Base-by-base conservation (phyloP, 1,140 invertebrate species). In the Achroia grisella region DNA sequence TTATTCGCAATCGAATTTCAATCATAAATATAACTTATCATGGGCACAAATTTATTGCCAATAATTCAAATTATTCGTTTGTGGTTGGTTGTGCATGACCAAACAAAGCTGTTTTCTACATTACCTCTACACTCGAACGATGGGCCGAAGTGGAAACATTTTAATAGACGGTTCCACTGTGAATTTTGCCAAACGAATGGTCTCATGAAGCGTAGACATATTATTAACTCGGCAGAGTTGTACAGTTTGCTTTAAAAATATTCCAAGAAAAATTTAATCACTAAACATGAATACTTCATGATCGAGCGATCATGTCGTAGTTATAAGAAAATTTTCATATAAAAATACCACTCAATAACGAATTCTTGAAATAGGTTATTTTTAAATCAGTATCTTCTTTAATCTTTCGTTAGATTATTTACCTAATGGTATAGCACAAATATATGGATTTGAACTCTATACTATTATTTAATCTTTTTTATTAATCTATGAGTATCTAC, bases 161-260 rank as follows among this genome's bases (percentile, higher is more conserved):
- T 49, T 48, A 49, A 58, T 56, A 58, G 47, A 52, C 39, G 52
- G 53, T 49, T 65, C 37, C 39, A 34, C 58, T 48, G 39, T 56
- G 54, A 59, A 62, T 58, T 50, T 58, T 53, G 52, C 51, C 62
- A 47, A 13, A 34, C 46, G 62, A 46, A 40, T 44, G 48, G 54
- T 66, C 56, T 47, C 39, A 52, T 57, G 54, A 60, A 57, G 45
- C 39, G 52, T 40, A 43, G 47, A 56, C 47, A 53, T 62, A 59
- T 65, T 62, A 62, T 66, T 56, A 53, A 50, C 48, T 42, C 36
- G 9, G 34, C 43, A 44, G 54, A 50, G 35, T 48, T 53, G 57
- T 49, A 61, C 48, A 61, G 44, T 52, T 55, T 39, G 33, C 42
- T 46, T 52, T 56, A 40, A 31, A 39, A 53, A 48, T 50, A 56